Base-by-base conservation (phyloP, 2,888 invertebrate genomes). In the Xestoiulus laeticollis region DNA sequence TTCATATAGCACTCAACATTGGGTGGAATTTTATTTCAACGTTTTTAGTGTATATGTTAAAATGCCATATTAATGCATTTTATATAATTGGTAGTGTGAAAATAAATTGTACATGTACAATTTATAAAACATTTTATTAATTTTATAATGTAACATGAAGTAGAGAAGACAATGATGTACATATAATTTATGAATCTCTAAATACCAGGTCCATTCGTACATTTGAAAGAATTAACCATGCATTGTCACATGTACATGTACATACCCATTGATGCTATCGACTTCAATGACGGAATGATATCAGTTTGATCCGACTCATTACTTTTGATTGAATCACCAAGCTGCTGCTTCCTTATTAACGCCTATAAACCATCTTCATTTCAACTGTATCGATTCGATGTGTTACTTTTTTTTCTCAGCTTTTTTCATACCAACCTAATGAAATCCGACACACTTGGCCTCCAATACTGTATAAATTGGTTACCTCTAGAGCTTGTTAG, bases 331-430 rank as follows among this genome's bases (percentile, higher is more conserved):
- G 78, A 78, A 78, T 78, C 78, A 26, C 78, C 78, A 78, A 78
- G 78, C 78, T 78, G 78, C 78, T 78, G 78, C 78, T n/a, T n/a
- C n/a, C 78, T 78, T 78, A 78, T 78, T 78, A 78, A 78, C 30
- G 78, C 78, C 30, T 78, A 78, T 78, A 26, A 78, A 30, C 78
- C 78, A 30, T 78, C 78, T 78, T 78, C 78, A 32, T 78, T 78
- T 78, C 78, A 30, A 78, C 30, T 30, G 78, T 30, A 78, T 30
- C 26, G 78, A 78, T 30, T 78, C 1, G 30, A 78, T 26, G 26
- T 10, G 68, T 68, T 68, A 8, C 38, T 68, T 22, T 26, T 78
- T 78, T 78, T 59, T 59, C 78, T 30, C 2, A 16, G 19, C 30
- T 30, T 78, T 30, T 78, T 78, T 30, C 4, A 30, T 30, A 14